Evolutionary conservation across 2,888 invertebrate genomes (phyloP).

Genomic region (Rhingia campestris): DNA sequence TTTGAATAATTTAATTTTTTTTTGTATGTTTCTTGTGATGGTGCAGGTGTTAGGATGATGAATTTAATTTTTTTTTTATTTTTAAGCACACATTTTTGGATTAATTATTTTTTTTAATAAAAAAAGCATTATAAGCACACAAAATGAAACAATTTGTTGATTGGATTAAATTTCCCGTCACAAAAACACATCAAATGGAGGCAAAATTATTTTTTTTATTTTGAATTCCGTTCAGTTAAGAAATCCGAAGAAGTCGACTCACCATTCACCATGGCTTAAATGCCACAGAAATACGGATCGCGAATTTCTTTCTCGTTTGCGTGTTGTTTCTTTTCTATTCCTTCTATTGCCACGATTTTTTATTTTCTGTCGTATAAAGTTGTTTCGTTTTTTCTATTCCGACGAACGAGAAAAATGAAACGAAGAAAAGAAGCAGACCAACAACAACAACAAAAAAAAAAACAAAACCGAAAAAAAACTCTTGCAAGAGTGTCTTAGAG

Average conservation of each 20-base stretch:
- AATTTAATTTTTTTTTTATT: constrained; percentile 15
- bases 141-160: constrained; percentile 15
- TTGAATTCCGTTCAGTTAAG: constrained; percentile 65
- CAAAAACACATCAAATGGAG: constrained; percentile 31
- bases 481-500: constrained; percentile 69
- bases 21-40: constrained; percentile 24
- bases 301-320: constrained; percentile 73
- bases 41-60: constrained; percentile 59
- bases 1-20: constrained; percentile 11
- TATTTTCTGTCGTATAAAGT: constrained; percentile 13
- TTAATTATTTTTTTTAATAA: constrained; percentile 9
- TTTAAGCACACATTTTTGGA: constrained; percentile 41
- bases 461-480: constrained; percentile 40
- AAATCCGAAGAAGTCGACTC: constrained; percentile 76
- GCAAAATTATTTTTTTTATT: constrained; percentile 27
- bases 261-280: constrained; percentile 82
- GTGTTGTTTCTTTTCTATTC: constrained; percentile 71
- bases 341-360: constrained; percentile 73
- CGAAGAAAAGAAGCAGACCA: constrained; percentile 8
- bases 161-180: constrained; percentile 22
- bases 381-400: constrained; percentile 55
- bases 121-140: constrained; percentile 52
- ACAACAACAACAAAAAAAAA: constrained; percentile 31
- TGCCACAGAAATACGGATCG: constrained; percentile 78
- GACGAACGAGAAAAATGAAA: constrained; percentile 45